Evolutionary conservation across 2,888 invertebrate species (phyloP), one percentile per base, ranked within the genome.

Genomic region (Gastracanthus pulcherrimus): DNA sequence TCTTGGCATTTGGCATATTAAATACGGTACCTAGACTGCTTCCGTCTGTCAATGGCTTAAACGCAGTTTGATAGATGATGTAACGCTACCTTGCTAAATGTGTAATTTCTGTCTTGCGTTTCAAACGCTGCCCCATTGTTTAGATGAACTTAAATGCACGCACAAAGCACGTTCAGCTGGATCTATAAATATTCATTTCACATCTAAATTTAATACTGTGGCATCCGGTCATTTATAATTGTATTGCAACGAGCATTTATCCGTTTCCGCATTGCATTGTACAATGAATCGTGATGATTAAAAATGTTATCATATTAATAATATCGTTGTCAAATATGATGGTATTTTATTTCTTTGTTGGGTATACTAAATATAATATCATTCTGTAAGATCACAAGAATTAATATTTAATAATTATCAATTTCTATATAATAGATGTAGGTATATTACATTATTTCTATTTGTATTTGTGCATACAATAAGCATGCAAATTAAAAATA

Each of bases 111-210:
- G 48, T 23, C n/a, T 51, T 36, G 34, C 45, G 60, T 69, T 74
- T 62, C 23, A 70, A 67, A 69, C 13, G 55, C 16, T 45, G 34
- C 48, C 9, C 76, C 31, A 70, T 77, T 77, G 76, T 77, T 77
- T 60, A 3, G 26, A 55, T 31, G 48, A 51, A 75, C 26, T 64
- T 51, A 19, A 64, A 51, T 72, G 58, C 60, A 19, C n/a, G 34
- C 23, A 66, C 34, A 66, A 51, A n/a, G 29, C 36, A 72, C 62
- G 51, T 66, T 26, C 26, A 64, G 31, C 6, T 19, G 36, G n/a
- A 19, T 23, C 51, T 66, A 66, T 75, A 48, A 64, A 77, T 77
- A 77, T 69, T 60, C 69, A 77, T 77, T 64, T 31, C 36, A 29
- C 58, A 38, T 26, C 23, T 36, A 48, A 36, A 74, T 64, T 66